A percentile compares a stretch with the other conserved stretches of the same genome.
Evolutionary conservation across 1,140 invertebrate genomes (phyloP).

Genomic region (Cyphomyrmex costatus): DNA sequence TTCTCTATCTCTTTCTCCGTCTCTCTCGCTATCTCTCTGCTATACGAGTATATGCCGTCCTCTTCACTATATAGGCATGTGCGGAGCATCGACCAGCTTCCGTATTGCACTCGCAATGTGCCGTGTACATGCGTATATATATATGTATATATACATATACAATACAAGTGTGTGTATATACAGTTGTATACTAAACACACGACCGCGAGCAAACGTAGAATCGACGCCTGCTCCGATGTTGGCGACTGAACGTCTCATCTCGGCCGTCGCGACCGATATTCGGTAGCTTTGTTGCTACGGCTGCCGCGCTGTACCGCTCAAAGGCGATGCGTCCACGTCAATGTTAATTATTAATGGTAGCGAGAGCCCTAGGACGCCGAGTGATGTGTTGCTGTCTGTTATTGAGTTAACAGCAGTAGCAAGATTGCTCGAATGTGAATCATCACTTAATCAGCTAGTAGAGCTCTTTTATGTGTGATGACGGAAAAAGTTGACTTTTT

Average conservation of each 20-base stretch:
- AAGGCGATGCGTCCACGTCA: conserved; percentile 49
- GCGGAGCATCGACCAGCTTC: conserved; percentile 48
- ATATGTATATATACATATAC: background rate
- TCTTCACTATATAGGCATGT: conserved; percentile 30
- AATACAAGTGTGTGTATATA: background rate
- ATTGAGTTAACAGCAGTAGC: conserved; percentile 19
- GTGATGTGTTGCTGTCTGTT: conserved; percentile 43
- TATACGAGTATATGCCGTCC: background rate
- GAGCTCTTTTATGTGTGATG: background rate
- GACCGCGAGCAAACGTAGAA: conserved; percentile 39
- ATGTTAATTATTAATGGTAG: conserved; percentile 55
- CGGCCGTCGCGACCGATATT: conserved; percentile 50
- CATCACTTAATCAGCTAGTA: conserved; percentile 7
- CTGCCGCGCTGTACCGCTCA: conserved; percentile 2
- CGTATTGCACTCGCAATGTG: conserved; percentile 21
- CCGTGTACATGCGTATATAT: background rate
- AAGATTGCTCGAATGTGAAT: background rate
- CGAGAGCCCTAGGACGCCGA: background rate
- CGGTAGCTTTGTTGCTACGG: conserved; percentile 40
- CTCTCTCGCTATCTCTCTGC: background rate
- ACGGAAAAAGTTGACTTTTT: background rate
- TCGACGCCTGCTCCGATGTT: conserved; percentile 41
- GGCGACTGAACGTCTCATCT: conserved; percentile 36
- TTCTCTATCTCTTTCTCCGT: conserved; percentile 9
- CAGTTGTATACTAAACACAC: conserved; percentile 37